Base-by-base conservation (phyloP, 30 jellyfish, hydroid and myxozoan genomes). In the Aurelia sp. region DNA sequence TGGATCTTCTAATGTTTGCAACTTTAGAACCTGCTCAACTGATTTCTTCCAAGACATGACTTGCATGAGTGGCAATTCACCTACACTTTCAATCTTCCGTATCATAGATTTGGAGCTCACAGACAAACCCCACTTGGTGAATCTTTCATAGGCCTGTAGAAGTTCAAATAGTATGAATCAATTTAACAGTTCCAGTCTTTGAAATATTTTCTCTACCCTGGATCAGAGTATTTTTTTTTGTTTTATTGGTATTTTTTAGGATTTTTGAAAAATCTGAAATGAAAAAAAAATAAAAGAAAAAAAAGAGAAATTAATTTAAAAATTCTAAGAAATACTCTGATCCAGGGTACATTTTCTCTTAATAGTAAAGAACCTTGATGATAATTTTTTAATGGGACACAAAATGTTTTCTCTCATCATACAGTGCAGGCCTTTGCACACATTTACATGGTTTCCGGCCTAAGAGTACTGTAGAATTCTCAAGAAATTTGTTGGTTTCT, bases 21-120 rank as follows among this genome's bases (percentile, higher is more conserved):
- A 59, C 13, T 59, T 59, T 59, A 59, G 69, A 59, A 11, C 69
- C 69, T 59, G 69, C 69, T 59, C 69, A 59, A 59, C 69, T 59
- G 69, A 59, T 59, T 59, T 59, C 69, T 59, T 59, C 69, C 69
- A 59, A 59, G 69, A 59, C 69, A 59, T 59, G 69, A 59, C 69
- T 6, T 59, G 69, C 13, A 6, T 59, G 69, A 21, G 6, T 59
- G 69, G 69, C 69, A 59, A 59, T 59, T 59, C 69, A n/a, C 69
- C 69, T 6, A 59, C 69, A 59, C 69, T 59, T 59, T 59, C 69
- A 21, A 59, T 59, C 69, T 59, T 59, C 12, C 27, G 69, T 59
- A 59, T 3, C 69, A 59, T 59, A 21, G 69, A 59, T 59, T 59
- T 59, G 27, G 69, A 59, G 69, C 69, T 59, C 69, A 59, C 69